Base-by-base conservation (phyloP, 2,797 vertebrate genomes). In the Sebastes kiyomatsui region DNA sequence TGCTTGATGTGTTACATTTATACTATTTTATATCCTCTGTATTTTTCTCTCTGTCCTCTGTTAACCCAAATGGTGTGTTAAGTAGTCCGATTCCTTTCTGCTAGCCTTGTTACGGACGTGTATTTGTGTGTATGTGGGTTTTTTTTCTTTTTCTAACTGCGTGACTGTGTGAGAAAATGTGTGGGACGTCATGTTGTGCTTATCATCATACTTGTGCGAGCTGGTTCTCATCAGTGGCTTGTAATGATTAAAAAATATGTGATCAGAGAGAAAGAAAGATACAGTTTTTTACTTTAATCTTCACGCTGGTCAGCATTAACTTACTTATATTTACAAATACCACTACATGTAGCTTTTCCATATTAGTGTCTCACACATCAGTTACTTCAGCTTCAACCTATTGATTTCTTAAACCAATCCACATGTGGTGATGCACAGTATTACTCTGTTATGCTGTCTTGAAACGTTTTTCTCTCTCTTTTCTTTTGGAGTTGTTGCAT, bases 181-280 rank as follows among this genome's bases (percentile, higher is more conserved):
- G 61, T 16, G 5, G 23, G 54, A 52, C 10, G 27, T 86, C 78
- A 82, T 70, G 80, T 64, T 28, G 70, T 46, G 67, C 73, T 70
- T 75, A 72, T 82, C 73, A 60, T 72, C 65, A 20, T 75, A 61
- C 78, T 84, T 87, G 58, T 25, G 59, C 0, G 9, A 79, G 66
- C 73, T 79, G 81, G 71, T 80, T 64, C 71, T 83, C 62, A 87
- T 85, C 85, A 72, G 70, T 58, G 65, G 52, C 46, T 54, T 49
- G 35, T 72, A 64, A 67, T 46, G 80, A 82, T 77, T 46, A 71
- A 75, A 68, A n/a, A 68, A 67, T 79, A 27, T 81, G 11, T 52
- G 61, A 85, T 86, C 75, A 79, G 68, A 87, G 27, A 49, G 52
- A 59, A 46, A 67, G 38, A 62, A 16, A 64, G 38, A 79, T 52